Percentiles rank a stretch among this genome's conserved stretches.
Evolutionary conservation across 2,888 invertebrate genomes (phyloP).

Genomic region (Nomada goodeniana): DNA sequence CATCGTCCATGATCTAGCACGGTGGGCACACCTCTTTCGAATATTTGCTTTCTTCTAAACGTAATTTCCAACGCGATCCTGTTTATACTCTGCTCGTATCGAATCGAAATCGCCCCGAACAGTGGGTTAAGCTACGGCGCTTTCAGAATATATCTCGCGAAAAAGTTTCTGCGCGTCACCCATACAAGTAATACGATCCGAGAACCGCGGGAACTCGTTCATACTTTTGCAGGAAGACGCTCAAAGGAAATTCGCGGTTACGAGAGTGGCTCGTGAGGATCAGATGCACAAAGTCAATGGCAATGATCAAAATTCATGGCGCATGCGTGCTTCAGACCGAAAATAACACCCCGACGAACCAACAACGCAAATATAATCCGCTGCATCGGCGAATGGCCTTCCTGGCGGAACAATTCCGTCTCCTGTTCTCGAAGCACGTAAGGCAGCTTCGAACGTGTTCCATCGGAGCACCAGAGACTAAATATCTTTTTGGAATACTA

Average conservation of each 20-base stretch:
- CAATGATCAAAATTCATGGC: conserved; percentile 22
- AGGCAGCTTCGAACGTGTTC: conserved; percentile 6
- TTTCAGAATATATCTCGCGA: too few species aligned
- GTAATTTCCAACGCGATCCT: conserved; percentile 44
- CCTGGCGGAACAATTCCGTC: conserved; percentile 9
- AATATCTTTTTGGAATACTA: too few species aligned
- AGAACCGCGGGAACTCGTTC: conserved; percentile 23
- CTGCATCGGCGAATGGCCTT: conserved; percentile 11
- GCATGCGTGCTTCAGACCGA: conserved; percentile 18
- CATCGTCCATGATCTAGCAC: conserved; percentile 13
- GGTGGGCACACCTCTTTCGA: conserved; percentile 6
- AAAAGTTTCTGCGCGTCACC: too few species aligned
- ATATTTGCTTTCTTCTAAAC: conserved; percentile 47
- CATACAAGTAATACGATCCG: conserved; percentile 24
- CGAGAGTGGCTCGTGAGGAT: conserved; percentile 40
- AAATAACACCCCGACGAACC: conserved; percentile 55
- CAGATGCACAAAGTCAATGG: conserved; percentile 50
- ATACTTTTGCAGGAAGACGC: conserved; percentile 42
- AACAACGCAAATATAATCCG: conserved; percentile 38
- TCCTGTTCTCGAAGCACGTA: conserved; percentile 24
- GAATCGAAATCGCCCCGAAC: neutral
- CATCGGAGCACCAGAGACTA: neutral
- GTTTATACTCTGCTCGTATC: conserved; percentile 17
- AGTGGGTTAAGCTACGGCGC: neutral
- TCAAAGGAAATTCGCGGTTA: conserved; percentile 40